Percentiles rank a stretch among this genome's conserved stretches.
Evolutionary conservation across 2,888 invertebrate species (phyloP).

Genomic region (Xestia xanthographa): DNA sequence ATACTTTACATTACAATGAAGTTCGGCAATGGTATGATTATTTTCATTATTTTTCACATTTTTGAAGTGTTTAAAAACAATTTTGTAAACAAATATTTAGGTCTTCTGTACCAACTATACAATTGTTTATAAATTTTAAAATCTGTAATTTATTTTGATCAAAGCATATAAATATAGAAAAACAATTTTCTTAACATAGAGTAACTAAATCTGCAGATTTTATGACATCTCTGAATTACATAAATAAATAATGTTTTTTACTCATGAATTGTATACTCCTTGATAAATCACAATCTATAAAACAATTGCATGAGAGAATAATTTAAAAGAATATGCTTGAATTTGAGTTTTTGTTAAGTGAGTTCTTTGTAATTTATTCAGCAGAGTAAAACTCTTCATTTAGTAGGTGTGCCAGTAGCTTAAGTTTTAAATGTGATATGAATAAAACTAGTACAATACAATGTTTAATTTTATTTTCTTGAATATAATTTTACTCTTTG

Average conservation of each 20-base stretch:
- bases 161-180: background rate
- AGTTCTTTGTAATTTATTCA: background rate
- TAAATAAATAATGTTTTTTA: background rate
- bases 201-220: background rate
- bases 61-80: slow-evolving; percentile 36
- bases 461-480: slow-evolving; percentile 48
- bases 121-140: slow-evolving; percentile 19
- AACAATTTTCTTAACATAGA: background rate
- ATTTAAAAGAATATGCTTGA: slow-evolving; percentile 7
- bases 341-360: background rate
- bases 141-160: background rate
- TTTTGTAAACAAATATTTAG: slow-evolving; percentile 20
- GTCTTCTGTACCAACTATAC: slow-evolving; percentile 20
- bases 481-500: slow-evolving; percentile 63
- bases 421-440: slow-evolving; percentile 83
- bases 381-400: slow-evolving; percentile 49
- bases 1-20: background rate
- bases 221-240: background rate
- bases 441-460: slow-evolving; percentile 66
- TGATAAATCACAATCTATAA: background rate
- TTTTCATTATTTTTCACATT: slow-evolving; percentile 16
- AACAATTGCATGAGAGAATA: background rate
- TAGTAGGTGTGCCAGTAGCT: slow-evolving; percentile 71
- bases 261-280: slow-evolving; percentile 7
- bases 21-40: background rate